phyloP scores from a whole-genome alignment of 2,797 vertebrate genomes.

The Diceros bicornis region DNA sequence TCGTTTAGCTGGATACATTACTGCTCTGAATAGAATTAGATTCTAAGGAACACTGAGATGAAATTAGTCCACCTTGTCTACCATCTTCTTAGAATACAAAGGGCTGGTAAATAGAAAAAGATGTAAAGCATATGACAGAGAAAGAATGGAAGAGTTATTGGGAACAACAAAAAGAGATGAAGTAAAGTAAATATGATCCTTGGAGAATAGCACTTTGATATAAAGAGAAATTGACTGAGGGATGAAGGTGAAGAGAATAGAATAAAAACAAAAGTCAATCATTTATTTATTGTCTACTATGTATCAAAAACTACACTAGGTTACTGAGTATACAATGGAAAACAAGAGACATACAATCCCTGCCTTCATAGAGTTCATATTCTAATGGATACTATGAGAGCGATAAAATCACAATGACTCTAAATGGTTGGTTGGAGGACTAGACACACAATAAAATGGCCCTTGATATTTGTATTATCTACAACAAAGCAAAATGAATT shows the following conservation, averaged over 20 bases:
- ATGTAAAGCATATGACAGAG: background rate
- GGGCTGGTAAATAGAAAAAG: background rate
- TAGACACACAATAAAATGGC: background rate
- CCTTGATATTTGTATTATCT: background rate
- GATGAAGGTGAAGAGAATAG: background rate
- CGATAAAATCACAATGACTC: background rate
- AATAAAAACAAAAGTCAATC: background rate
- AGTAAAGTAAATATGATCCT: background rate
- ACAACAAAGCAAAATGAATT: conserved; percentile 19
- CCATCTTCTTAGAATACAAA: background rate
- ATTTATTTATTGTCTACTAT: background rate
- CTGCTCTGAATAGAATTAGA: background rate
- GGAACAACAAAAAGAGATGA: background rate
- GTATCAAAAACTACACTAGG: background rate
- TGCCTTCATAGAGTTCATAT: background rate
- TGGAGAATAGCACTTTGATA: background rate
- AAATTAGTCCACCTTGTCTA: background rate
- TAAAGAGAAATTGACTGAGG: background rate
- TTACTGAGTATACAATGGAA: background rate
- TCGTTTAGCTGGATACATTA: background rate
- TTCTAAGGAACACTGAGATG: background rate
- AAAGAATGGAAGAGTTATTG: background rate
- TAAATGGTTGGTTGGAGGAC: background rate
- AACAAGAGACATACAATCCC: background rate
- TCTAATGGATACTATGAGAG: background rate